Evolutionary conservation across 23 tunicate species (phyloP), one percentile per base, ranked within the genome.

Genomic region (Ascidia mentula): DNA sequence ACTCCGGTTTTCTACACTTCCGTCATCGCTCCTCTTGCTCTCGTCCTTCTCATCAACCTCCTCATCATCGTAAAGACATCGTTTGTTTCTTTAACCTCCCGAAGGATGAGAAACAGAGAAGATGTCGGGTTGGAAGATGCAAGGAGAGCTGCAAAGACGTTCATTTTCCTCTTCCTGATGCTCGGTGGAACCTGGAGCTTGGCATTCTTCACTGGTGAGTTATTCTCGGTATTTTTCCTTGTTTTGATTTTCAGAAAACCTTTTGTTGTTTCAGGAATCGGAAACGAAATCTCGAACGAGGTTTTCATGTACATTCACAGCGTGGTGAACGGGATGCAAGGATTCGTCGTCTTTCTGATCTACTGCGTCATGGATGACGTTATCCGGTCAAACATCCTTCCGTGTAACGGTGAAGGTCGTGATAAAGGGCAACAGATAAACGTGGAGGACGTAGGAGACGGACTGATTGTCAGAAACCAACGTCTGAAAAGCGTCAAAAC

Each of bases 11-110:
- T 53, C 65, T 53, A 5, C 13, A 9, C 65, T 1, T 5, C 65
- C 28, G 65, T 53, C 12, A 28, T 53, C 65, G 7, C 65, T 53
- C 65, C 65, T 53, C 65, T 53, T 53, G 65, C 65, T 53, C 65
- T 53, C 65, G 65, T 53, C 65, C 65, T 53, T 9, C 65, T 53
- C 13, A 53, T 53, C 65, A 53, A 53, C 65, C 24, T 53, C 65
- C 4, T 9, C 4, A 5, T 53, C 13, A 9, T 53, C 65, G 28
- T 53, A 9, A 53, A 53, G 65, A 53, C 65, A 9, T 20, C 65
- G 1, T 28, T 20, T 53, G 65, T 53, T 6, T 20, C 24, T 26
- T 9, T 53, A 6, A 42, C 12, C 12, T 9, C 15, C 12, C 22
- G 65, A 53, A 53, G 24, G 65, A 9, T 53, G 65, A 6, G 13